Conservation (phyloP, 2,888 invertebrate species). For the Strigamia transsilvanica region DNA sequence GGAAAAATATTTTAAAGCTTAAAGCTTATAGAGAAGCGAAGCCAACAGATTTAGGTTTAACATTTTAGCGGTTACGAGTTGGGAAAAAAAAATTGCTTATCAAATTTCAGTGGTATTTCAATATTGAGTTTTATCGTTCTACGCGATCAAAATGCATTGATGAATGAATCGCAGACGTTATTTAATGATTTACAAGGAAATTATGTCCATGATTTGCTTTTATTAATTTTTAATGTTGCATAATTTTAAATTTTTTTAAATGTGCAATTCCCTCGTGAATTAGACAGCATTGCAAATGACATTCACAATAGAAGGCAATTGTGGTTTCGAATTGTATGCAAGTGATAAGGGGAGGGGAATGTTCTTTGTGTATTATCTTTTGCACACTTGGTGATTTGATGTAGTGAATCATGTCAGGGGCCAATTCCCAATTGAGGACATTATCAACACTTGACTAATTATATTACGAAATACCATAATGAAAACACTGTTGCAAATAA, state of each 20-base stretch:
- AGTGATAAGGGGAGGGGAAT: conserved; percentile 39
- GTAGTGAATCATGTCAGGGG: conserved; percentile 49
- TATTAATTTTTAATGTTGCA: conserved; percentile 1
- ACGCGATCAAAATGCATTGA: too few species aligned
- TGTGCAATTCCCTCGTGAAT: conserved; percentile 29
- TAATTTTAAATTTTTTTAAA: conserved; percentile 9
- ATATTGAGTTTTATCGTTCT: too few species aligned
- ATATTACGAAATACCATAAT: conserved; percentile 45
- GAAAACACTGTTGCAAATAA: conserved; percentile 43
- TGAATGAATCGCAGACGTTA: background rate
- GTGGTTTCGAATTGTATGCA: conserved; percentile 43
- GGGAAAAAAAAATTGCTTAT: background rate
- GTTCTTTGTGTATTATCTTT: conserved; percentile 49
- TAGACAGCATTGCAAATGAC: conserved; percentile 48
- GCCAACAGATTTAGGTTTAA: too few species aligned
- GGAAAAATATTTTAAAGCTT: background rate
- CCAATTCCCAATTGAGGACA: conserved; percentile 49
- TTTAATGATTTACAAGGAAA: background rate
- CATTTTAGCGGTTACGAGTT: background rate
- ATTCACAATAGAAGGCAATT: conserved; percentile 45
- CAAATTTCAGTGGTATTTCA: background rate
- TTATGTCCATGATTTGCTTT: background rate
- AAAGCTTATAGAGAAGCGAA: background rate
- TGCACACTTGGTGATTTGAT: conserved; percentile 49
- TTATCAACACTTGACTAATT: conserved; percentile 49